phyloP scores from a whole-genome alignment of 2,113 vertebrate species.

The Tragulus kanchil region DNA sequence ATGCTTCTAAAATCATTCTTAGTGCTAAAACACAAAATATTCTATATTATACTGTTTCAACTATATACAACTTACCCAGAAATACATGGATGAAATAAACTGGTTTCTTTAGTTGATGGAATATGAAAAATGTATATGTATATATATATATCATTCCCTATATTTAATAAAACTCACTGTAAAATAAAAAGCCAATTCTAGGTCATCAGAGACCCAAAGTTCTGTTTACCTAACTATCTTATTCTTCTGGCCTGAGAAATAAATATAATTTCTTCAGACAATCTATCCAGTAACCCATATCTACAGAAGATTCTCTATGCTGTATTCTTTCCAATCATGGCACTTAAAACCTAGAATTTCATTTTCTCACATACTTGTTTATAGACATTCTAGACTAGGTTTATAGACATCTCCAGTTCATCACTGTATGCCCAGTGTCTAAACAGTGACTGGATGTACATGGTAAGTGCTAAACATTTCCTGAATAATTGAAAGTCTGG shows the following conservation, averaged over 20 bases:
- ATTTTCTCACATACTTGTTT: not conserved
- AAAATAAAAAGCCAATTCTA: constrained; percentile 11
- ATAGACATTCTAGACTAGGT: not conserved
- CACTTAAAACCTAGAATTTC: not conserved
- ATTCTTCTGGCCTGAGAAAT: not conserved
- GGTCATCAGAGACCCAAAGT: not conserved
- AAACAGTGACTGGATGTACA: not conserved
- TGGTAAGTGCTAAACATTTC: not conserved
- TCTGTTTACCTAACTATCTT: not conserved
- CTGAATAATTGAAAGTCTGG: not conserved
- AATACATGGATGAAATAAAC: not conserved
- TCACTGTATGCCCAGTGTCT: not conserved
- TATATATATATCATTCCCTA: not conserved
- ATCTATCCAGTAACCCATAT: not conserved
- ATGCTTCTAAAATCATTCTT: not conserved
- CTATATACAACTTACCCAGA: not conserved
- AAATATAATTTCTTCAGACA: not conserved
- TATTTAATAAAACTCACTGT: not conserved
- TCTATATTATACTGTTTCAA: not conserved
- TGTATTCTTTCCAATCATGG: not conserved
- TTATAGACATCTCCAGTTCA: not conserved
- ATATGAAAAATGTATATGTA: not conserved
- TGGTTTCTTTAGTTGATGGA: not conserved
- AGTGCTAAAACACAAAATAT: not conserved
- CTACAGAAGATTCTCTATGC: not conserved